Conservation (phyloP, 2,113 vertebrate species). For the Hiodon alosoides region DNA sequence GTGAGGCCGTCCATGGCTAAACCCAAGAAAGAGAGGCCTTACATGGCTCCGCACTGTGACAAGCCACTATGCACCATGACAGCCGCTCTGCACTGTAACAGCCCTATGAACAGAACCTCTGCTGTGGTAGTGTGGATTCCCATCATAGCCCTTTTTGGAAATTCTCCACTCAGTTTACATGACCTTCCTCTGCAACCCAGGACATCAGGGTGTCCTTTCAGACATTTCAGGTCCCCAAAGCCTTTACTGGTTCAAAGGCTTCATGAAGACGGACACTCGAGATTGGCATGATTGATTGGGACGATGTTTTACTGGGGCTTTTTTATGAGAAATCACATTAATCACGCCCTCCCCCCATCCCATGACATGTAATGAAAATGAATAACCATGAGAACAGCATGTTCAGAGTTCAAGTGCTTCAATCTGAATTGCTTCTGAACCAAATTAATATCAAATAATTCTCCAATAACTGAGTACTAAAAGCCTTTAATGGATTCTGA, state of each 20-base stretch:
- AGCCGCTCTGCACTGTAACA: too few relatives aligned
- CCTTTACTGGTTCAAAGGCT: background rate
- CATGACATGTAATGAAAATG: slow-evolving; percentile 30
- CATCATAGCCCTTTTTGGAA: too few relatives aligned
- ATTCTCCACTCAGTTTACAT: too few relatives aligned
- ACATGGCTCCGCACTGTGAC: too few relatives aligned
- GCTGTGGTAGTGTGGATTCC: too few relatives aligned
- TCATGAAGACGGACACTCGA: background rate
- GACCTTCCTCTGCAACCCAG: background rate
- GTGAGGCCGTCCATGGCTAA: too few relatives aligned
- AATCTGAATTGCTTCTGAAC: slow-evolving; percentile 27
- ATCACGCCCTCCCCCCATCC: slow-evolving; percentile 12
- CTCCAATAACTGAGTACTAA: slow-evolving; percentile 37
- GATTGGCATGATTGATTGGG: background rate
- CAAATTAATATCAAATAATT: slow-evolving; percentile 40
- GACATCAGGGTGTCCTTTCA: background rate
- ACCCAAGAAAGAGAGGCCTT: too few relatives aligned
- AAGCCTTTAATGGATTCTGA: slow-evolving; percentile 35
- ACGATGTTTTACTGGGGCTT: background rate
- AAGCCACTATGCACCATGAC: too few relatives aligned
- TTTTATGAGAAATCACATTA: slow-evolving; percentile 19
- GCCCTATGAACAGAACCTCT: too few relatives aligned
- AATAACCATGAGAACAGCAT: slow-evolving; percentile 23
- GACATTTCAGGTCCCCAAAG: background rate
- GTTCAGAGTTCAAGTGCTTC: slow-evolving; percentile 22